These are phyloP conservation scores for Etheostoma perlongum DNA, from an alignment of 2,797 vertebrate species.

Conservation along the genomic window DNA sequence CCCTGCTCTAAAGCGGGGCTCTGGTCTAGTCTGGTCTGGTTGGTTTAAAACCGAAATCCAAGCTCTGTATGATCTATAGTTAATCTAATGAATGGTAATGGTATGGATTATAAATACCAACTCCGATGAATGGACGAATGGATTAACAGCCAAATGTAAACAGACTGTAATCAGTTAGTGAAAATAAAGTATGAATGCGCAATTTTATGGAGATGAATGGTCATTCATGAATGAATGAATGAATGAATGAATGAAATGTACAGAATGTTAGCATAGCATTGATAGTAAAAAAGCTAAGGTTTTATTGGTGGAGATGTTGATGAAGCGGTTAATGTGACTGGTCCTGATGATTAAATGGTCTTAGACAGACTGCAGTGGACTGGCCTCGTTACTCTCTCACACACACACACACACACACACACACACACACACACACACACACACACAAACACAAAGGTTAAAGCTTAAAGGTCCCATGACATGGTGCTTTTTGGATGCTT, in stretches of 20 bases:
- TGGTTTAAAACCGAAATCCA: background rate
- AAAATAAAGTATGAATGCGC: constrained; percentile 40
- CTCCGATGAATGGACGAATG: constrained; percentile 49
- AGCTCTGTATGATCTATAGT: constrained; percentile 48
- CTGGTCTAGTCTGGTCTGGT: constrained; percentile 36
- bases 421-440: constrained; percentile 1
- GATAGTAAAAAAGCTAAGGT: constrained; percentile 27
- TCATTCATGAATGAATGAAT: constrained; percentile 39
- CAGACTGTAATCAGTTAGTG: constrained; percentile 25
- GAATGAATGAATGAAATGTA: constrained; percentile 58
- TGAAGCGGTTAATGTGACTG: constrained; percentile 64
- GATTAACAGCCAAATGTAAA: constrained; percentile 71
- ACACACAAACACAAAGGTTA: background rate
- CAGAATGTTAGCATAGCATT: constrained; percentile 46
- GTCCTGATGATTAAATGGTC: constrained; percentile 76
- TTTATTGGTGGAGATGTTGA: constrained; percentile 63
- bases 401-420: constrained; percentile 17
- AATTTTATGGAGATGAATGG: constrained; percentile 26
- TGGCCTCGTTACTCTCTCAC: constrained; percentile 53
- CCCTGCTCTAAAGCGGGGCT: constrained; percentile 26
- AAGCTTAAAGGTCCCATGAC: background rate
- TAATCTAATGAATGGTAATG: constrained; percentile 49
- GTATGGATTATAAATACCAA: constrained; percentile 42
- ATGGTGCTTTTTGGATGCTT: too few species aligned
- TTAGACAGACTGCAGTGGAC: constrained; percentile 66